A percentile compares a stretch with the other conserved stretches of the same genome.
These are phyloP conservation scores for Porites evermanni DNA, from an alignment of 92 coral and sea anemone genomes.

Conservation along the genomic window DNA sequence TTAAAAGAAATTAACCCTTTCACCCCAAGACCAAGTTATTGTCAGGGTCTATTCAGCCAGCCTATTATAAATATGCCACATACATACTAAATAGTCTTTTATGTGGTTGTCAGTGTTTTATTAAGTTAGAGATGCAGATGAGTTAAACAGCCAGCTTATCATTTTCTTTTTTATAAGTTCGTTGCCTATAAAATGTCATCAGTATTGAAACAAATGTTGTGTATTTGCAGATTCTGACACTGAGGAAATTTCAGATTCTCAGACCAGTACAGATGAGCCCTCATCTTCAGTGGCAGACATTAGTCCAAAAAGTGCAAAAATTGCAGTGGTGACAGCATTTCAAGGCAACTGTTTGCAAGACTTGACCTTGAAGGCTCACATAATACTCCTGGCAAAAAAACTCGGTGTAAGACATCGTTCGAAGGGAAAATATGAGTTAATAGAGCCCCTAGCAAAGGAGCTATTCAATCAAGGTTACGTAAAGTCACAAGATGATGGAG, in stretches of 20 bases:
- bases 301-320: constrained; percentile 34
- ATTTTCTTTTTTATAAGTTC: too few relatives aligned
- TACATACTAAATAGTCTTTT: too few relatives aligned
- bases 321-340: constrained; percentile 24
- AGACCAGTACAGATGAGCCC: constrained; percentile 25
- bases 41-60: too few relatives aligned
- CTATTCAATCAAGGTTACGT: constrained; percentile 19
- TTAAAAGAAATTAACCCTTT: too few relatives aligned
- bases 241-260: constrained; percentile 1
- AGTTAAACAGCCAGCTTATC: too few relatives aligned
- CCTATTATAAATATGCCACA: too few relatives aligned
- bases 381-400: constrained; percentile 36
- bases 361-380: constrained; percentile 25
- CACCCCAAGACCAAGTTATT: too few relatives aligned
- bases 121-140: too few relatives aligned
- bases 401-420: constrained; percentile 32
- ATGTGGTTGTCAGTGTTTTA: too few relatives aligned
- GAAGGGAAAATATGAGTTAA: constrained; percentile 40
- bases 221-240: constrained; percentile 21
- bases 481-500: constrained; percentile 23
- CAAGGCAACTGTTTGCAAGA: constrained; percentile 15
- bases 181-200: too few relatives aligned
- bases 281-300: constrained; percentile 40
- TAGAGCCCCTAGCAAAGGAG: constrained; percentile 46
- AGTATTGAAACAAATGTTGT: too few relatives aligned